A percentile compares a stretch with the other conserved stretches of the same genome.
These are phyloP conservation scores for Papilio protenor DNA, from an alignment of 2,888 invertebrate species.

Conservation along the genomic window DNA sequence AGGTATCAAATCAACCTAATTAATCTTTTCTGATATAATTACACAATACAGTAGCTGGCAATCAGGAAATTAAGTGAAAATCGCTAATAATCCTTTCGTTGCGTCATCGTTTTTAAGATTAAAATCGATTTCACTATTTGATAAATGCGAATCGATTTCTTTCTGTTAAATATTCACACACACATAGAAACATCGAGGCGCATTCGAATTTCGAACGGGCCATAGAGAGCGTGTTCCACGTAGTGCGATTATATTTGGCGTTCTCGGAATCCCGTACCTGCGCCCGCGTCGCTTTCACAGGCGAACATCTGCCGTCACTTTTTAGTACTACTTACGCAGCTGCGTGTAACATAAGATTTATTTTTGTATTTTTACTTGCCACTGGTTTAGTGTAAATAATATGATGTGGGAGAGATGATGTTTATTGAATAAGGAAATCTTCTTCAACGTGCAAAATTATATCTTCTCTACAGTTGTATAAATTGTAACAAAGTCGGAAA, in stretches of 20 bases:
- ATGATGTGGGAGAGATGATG: neutral
- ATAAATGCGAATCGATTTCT: conserved; percentile 24
- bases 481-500: neutral
- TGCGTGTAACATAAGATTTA: conserved; percentile 48
- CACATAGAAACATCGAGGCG: conserved; percentile 71
- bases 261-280: conserved; percentile 81
- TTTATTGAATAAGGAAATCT: neutral
- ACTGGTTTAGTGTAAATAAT: neutral
- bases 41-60: conserved; percentile 32
- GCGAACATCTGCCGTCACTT: conserved; percentile 75
- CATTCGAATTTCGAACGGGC: conserved; percentile 64
- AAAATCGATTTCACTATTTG: conserved; percentile 16
- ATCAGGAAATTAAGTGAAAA: conserved; percentile 5
- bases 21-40: conserved; percentile 18
- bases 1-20: conserved; percentile 14
- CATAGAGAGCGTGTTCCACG: conserved; percentile 76
- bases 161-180: conserved; percentile 24
- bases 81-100: conserved; percentile 19
- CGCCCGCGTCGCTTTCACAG: conserved; percentile 66
- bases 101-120: conserved; percentile 14
- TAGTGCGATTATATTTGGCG: conserved; percentile 81
- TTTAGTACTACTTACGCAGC: conserved; percentile 52
- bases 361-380: conserved; percentile 32
- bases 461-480: neutral
- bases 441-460: neutral